Conservation (phyloP, 2,888 invertebrate species). For the Drosophila phalerata region DNA sequence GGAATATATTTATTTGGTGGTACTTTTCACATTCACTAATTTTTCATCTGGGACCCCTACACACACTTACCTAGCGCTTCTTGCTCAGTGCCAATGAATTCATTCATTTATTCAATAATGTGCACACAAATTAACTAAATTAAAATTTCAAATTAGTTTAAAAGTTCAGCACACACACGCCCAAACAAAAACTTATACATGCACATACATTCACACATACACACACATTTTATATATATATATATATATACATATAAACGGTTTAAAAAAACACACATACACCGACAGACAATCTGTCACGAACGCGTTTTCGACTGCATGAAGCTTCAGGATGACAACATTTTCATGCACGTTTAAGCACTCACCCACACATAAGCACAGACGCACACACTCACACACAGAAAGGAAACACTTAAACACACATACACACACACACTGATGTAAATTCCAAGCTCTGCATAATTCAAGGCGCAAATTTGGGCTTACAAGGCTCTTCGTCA, state of each 20-base stretch:
- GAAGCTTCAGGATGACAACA: constrained; percentile 40
- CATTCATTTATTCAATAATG: constrained; percentile 34
- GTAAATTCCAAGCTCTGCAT: constrained; percentile 59
- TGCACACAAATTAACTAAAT: constrained; percentile 73
- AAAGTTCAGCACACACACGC: constrained; percentile 55
- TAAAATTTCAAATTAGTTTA: constrained; percentile 76
- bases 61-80: neutral
- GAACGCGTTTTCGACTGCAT: constrained; percentile 51
- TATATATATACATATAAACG: too few species aligned
- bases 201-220: neutral
- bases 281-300: constrained; percentile 31
- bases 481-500: constrained; percentile 21
- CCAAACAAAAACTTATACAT: constrained; percentile 3
- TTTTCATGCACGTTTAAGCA: constrained; percentile 75
- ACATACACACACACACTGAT: constrained; percentile 18
- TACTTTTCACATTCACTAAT: neutral
- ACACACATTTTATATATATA: too few species aligned
- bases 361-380: constrained; percentile 33
- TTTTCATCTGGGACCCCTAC: neutral
- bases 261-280: neutral
- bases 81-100: neutral
- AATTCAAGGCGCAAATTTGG: constrained; percentile 61
- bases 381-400: constrained; percentile 8
- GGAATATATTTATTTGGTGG: neutral
- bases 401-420: constrained; percentile 29